These are phyloP conservation scores for Chloebia gouldiae DNA, from an alignment of 2,113 vertebrate genomes.

Conservation along the genomic window DNA sequence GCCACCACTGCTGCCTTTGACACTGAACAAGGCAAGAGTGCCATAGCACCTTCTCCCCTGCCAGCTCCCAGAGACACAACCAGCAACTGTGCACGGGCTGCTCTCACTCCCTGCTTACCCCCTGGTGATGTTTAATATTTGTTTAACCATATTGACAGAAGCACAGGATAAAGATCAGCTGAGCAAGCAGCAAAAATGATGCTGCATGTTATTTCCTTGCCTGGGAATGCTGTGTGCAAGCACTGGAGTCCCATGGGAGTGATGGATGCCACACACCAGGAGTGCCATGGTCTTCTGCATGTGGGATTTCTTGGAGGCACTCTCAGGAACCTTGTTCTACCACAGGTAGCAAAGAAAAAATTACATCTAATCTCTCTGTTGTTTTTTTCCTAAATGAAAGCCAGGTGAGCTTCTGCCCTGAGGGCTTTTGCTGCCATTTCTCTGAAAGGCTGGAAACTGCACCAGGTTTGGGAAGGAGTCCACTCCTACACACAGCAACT, in stretches of 20 bases:
- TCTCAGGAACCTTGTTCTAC: not conserved
- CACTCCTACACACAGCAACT: not conserved
- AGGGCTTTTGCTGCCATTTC: not conserved
- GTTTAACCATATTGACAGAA: not conserved
- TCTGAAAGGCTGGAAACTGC: not conserved
- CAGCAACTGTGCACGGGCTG: not conserved
- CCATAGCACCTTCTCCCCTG: not conserved
- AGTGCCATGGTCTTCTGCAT: fast-evolving
- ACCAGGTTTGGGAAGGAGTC: not conserved
- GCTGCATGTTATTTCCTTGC: not conserved
- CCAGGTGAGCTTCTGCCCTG: not conserved
- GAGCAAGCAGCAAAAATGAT: not conserved
- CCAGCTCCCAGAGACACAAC: not conserved
- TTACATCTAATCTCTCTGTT: not conserved
- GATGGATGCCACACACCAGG: not conserved
- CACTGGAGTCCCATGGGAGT: not conserved
- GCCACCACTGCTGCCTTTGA: not conserved
- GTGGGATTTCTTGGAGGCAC: not conserved
- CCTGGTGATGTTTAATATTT: not conserved
- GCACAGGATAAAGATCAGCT: not conserved
- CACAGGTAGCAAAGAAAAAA: not conserved
- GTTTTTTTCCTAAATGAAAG: not conserved
- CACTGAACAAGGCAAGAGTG: not conserved
- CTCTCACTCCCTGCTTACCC: not conserved
- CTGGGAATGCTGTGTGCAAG: fast-evolving